phyloP scores from a whole-genome alignment of 2,797 vertebrate species.

The Onychomys torridus region DNA sequence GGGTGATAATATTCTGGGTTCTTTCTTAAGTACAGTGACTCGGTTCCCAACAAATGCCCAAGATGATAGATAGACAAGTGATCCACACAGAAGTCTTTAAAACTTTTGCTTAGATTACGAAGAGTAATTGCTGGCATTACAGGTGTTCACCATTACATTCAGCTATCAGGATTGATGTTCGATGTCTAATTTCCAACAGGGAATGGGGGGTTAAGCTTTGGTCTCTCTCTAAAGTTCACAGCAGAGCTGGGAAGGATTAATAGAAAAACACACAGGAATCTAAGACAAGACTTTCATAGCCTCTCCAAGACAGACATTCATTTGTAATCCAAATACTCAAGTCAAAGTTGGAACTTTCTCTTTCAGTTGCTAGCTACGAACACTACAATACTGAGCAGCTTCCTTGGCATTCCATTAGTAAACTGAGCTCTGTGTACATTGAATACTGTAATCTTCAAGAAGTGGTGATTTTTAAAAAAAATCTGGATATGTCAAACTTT shows the following conservation, averaged over 20 bases:
- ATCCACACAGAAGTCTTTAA: background rate
- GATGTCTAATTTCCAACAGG: background rate
- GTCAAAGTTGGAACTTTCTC: background rate
- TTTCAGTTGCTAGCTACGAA: background rate
- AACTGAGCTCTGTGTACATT: background rate
- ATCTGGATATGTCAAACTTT: background rate
- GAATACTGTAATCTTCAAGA: background rate
- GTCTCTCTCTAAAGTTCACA: background rate
- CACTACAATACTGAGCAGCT: background rate
- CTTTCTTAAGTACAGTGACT: slow-evolving; percentile 27
- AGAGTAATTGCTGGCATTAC: background rate
- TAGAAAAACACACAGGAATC: background rate
- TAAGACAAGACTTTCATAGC: background rate
- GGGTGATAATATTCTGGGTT: background rate
- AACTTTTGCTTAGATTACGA: background rate
- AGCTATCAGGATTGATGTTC: slow-evolving; percentile 4
- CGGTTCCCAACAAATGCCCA: background rate
- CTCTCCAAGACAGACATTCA: slow-evolving; percentile 16
- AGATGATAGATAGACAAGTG: background rate
- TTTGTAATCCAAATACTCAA: background rate
- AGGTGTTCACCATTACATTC: background rate
- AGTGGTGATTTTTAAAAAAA: too few species aligned
- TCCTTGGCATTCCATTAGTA: background rate
- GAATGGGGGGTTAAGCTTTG: background rate
- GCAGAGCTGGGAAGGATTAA: background rate